Base-by-base conservation (phyloP, 2,113 vertebrate genomes). In the Taxidea taxus region DNA sequence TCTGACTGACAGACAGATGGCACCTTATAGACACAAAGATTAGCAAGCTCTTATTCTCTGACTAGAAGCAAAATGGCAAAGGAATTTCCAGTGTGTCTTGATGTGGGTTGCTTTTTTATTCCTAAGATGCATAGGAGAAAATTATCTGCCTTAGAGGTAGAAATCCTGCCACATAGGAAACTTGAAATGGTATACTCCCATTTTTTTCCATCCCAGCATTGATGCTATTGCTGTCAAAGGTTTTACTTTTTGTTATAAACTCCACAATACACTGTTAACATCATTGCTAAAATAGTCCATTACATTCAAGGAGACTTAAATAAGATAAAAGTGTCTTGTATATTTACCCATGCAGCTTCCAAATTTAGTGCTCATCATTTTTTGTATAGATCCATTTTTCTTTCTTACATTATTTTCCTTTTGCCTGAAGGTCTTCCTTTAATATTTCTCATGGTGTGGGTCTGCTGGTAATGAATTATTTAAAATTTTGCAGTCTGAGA, bases 51-150 rank as follows among this genome's bases (percentile, higher is more conserved):
- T 70, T 85, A 47, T 86, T 72, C 42, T 90, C 49, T 85, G 29
- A 70, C 86, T 80, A 62, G 72, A 93, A 93, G 34, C 62, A 85
- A 92, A 92, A 70, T 80, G n/a, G 13, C 86, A 80, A 93, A 78
- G 4, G 27, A 18, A 16, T 84, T 92, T 39, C 37, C 83, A 82
- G 51, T 39, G 18, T 58, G 39, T 89, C 18, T 96, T 21, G 7
- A 68, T 68, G 20, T 74, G 83, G 54, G 21, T 7, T 29, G 3
- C 37, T 58, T 85, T 70, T 90, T 34, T 44, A 11, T 54, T 54
- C 8, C 49, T 68, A 60, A 96, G 31, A 89, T 42, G 34, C 27
- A 78, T 10, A 85, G 34, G 13, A 89, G 37, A 92, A 18, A 77
- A 80, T 34, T n/a, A 49, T 49, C 49, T 58, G 29, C 42, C 49